Percentiles rank a stretch among this genome's conserved stretches.
phyloP scores from a whole-genome alignment of 2,113 vertebrate genomes.

The Origma solitaria region DNA sequence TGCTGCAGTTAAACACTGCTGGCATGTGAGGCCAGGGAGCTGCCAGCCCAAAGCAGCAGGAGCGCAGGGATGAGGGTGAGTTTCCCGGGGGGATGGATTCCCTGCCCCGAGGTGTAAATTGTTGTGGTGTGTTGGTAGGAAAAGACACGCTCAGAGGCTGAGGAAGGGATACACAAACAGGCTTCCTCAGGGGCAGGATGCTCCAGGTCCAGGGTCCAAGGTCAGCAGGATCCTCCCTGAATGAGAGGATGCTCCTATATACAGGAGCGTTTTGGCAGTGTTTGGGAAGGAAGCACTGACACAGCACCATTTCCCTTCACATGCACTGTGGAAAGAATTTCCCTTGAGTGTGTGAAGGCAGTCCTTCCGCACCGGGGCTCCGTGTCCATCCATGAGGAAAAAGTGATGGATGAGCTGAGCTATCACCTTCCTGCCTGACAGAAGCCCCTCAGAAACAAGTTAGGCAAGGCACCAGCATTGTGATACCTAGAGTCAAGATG shows the following conservation, averaged over 20 bases:
- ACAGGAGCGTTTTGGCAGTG: background rate
- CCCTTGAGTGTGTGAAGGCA: background rate
- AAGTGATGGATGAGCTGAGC: background rate
- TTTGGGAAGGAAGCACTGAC: background rate
- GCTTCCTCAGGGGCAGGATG: background rate
- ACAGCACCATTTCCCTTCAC: background rate
- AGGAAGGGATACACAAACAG: background rate
- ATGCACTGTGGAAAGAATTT: background rate
- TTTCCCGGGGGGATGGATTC: background rate
- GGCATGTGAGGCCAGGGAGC: background rate
- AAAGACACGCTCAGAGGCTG: background rate
- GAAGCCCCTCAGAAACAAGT: conserved; percentile 18
- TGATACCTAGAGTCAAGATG: conserved; percentile 47
- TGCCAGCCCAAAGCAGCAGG: background rate
- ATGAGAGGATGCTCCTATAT: background rate
- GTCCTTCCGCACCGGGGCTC: background rate
- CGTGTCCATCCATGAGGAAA: accelerated
- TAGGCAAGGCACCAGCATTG: conserved; percentile 18
- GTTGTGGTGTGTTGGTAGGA: accelerated
- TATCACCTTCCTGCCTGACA: background rate
- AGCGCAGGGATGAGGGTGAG: background rate
- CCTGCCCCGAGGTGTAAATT: accelerated
- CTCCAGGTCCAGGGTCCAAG: background rate
- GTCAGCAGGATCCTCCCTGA: background rate
- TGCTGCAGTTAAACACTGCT: background rate